These are phyloP conservation scores for Magallana ariakensis DNA, from an alignment of 1,140 invertebrate species.

Conservation along the genomic window DNA sequence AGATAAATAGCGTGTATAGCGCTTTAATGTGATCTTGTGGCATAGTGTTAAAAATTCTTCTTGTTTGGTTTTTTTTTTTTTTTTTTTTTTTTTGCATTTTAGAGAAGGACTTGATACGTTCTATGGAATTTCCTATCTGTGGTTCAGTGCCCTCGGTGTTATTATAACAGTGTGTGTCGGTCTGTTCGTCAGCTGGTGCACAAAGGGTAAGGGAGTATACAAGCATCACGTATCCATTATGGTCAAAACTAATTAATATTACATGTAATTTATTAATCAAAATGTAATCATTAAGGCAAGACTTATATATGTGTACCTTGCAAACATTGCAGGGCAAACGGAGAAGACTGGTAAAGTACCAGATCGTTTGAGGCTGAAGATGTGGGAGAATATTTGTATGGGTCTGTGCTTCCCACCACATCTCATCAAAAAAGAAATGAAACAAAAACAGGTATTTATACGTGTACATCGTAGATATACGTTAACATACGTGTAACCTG, in stretches of 20 bases:
- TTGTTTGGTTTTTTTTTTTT: too few relatives aligned
- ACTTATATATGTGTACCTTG: not conserved
- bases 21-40: too few relatives aligned
- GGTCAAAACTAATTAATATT: too few relatives aligned
- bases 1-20: too few relatives aligned
- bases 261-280: too few relatives aligned
- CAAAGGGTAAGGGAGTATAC: conserved; percentile 67
- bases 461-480: too few relatives aligned
- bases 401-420: not conserved
- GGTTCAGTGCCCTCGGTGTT: conserved; percentile 88
- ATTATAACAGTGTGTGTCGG: conserved; percentile 83
- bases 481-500: too few relatives aligned
- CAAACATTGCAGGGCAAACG: not conserved
- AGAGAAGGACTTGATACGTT: conserved; percentile 73
- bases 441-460: not conserved
- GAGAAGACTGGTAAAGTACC: not conserved
- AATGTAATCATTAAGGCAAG: too few relatives aligned
- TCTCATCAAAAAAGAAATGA: not conserved
- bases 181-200: conserved; percentile 85
- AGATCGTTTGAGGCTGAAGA: not conserved
- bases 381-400: conserved; percentile 24
- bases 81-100: conserved; percentile 1
- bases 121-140: conserved; percentile 91
- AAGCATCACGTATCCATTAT: too few relatives aligned
- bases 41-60: too few relatives aligned